Evolutionary conservation across 1,140 invertebrate genomes (phyloP).

Genomic region (Macrobrachium rosenbergii): DNA sequence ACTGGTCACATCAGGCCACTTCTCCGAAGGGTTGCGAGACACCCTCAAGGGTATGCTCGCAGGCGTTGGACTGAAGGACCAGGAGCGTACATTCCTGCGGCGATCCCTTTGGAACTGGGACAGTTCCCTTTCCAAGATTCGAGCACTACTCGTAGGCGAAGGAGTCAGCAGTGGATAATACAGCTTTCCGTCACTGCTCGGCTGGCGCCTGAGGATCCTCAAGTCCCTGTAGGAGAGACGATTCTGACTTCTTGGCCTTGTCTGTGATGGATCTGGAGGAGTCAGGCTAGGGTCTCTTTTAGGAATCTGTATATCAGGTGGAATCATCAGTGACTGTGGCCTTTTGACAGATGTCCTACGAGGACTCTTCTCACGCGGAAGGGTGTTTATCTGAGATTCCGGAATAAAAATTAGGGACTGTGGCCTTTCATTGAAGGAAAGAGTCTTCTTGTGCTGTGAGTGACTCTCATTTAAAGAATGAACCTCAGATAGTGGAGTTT

Average conservation of each 20-base stretch:
- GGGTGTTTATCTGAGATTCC: neutral
- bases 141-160: too few relatives aligned
- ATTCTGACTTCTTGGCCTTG: neutral
- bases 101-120: neutral
- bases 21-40: too few relatives aligned
- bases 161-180: too few relatives aligned
- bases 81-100: neutral
- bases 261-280: neutral
- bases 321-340: neutral
- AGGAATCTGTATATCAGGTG: neutral
- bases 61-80: neutral
- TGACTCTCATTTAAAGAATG: too few relatives aligned
- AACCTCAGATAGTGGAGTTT: neutral
- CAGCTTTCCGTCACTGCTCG: neutral
- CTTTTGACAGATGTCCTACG: neutral
- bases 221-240: neutral
- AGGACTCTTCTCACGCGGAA: neutral
- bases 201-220: neutral
- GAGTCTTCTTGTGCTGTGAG: neutral
- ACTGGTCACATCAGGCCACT: too few relatives aligned
- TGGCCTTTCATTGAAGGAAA: neutral
- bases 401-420: conserved; percentile 21
- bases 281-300: conserved; percentile 13
- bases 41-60: neutral
- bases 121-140: neutral